phyloP scores from a whole-genome alignment of 2,888 invertebrate species.

The Lamellibrachia columna region DNA sequence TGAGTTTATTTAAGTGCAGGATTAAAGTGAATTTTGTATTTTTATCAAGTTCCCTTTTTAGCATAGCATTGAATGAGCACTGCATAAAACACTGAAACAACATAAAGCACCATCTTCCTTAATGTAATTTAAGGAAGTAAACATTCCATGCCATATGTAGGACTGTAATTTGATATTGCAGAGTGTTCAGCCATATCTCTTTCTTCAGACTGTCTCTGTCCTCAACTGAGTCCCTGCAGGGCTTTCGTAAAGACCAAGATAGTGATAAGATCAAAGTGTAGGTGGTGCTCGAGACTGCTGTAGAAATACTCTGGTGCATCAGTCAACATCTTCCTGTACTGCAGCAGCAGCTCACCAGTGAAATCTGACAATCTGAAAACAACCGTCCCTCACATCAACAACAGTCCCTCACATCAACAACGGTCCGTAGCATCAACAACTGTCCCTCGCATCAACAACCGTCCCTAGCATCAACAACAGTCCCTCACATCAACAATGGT shows the following conservation, averaged over 20 bases:
- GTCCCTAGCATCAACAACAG: neutral
- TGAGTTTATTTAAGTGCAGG: neutral
- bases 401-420: neutral
- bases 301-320: conserved; percentile 59
- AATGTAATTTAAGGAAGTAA: neutral
- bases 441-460: neutral
- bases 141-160: neutral
- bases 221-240: conserved; percentile 35
- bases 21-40: too few species aligned
- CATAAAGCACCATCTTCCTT: neutral
- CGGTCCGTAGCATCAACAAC: neutral
- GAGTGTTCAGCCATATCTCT: neutral
- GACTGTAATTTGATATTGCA: neutral
- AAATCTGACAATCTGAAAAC: conserved; percentile 48
- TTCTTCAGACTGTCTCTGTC: neutral
- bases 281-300: conserved; percentile 42
- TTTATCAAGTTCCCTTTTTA: neutral
- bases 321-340: conserved; percentile 50
- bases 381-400: conserved; percentile 14
- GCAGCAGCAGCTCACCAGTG: conserved; percentile 52
- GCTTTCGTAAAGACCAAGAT: conserved; percentile 39
- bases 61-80: neutral
- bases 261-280: conserved; percentile 38
- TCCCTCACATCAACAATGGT: neutral
- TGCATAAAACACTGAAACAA: neutral